Base-by-base conservation (phyloP, 2,888 invertebrate genomes). In the Andrena camellia region DNA sequence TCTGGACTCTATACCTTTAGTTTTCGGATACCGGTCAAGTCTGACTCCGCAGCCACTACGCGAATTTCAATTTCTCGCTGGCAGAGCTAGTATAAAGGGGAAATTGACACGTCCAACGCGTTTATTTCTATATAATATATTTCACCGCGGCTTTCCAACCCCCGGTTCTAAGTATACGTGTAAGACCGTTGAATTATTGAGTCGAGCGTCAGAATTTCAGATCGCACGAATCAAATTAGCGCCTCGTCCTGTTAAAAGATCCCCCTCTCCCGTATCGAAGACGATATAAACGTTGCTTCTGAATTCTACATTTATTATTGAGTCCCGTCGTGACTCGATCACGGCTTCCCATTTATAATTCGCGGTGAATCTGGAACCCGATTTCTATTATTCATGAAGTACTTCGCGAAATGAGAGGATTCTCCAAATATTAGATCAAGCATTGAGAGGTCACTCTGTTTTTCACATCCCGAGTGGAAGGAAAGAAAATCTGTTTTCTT, bases 151-250 rank as follows among this genome's bases (percentile, higher is more conserved):
- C 68, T 71, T 72, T 86, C 85, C 78, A 85, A 13, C 74, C 71
- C 78, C 10, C 57, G 60, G 52, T 64, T 80, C 88, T 84, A 82
- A 84, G 78, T 86, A 87, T 88, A 88, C 72, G 23, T 60, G 57
- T 60, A 59, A 59, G 48, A 57, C n/a, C 62, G 31, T 29, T 87
- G 68, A 88, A 87, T 88, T 82, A 87, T 87, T 88, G 57, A 87
- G 35, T 48, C 78, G 69, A 68, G 84, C 87, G 88, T 88, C 87
- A 87, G 87, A 87, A 87, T 87, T 80, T 73, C 76, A 80, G 52
- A 87, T 75, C 50, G 77, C 20, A 48, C 57, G 71, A 80, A 86
- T 88, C 78, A 84, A 85, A 86, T 87, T 88, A 86, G 73, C 72
- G 81, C 73, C 83, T 76, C 72, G 76, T 70, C 81, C 76, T 76